Conservation (phyloP, 2,888 invertebrate species). For the Heliconius aoede region DNA sequence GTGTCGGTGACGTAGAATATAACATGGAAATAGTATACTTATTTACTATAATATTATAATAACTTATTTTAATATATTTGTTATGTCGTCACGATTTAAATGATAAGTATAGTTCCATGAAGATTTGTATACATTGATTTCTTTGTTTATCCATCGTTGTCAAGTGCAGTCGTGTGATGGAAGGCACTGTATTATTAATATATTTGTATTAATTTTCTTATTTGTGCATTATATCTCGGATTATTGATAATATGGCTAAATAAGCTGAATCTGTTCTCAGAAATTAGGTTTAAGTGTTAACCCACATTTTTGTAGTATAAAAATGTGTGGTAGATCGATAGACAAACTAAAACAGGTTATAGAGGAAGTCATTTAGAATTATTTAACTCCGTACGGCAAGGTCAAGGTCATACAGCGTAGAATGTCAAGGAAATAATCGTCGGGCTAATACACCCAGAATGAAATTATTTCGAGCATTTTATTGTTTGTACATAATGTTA, state of each 20-base stretch:
- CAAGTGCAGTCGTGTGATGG: neutral
- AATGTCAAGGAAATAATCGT: no score
- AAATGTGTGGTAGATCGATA: no score
- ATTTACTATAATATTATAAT: neutral
- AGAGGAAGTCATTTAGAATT: no score
- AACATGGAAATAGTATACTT: neutral
- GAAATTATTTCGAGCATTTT: no score
- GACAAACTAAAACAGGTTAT: no score
- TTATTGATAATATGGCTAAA: neutral
- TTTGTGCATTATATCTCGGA: neutral
- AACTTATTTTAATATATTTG: constrained; percentile 23
- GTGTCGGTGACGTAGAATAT: constrained; percentile 17
- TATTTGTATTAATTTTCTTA: neutral
- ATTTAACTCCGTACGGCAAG: no score
- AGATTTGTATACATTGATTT: constrained; percentile 13
- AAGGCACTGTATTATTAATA: neutral
- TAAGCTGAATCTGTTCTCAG: no score
- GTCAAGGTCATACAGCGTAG: no score
- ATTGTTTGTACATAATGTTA: no score
- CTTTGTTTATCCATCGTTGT: constrained; percentile 19
- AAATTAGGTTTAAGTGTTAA: no score
- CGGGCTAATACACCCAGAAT: no score
- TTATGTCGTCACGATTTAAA: constrained; percentile 7
- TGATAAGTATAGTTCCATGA: constrained; percentile 30
- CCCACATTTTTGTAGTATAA: no score